phyloP scores from a whole-genome alignment of 2,888 invertebrate genomes.

The Pseudoips prasinana region DNA sequence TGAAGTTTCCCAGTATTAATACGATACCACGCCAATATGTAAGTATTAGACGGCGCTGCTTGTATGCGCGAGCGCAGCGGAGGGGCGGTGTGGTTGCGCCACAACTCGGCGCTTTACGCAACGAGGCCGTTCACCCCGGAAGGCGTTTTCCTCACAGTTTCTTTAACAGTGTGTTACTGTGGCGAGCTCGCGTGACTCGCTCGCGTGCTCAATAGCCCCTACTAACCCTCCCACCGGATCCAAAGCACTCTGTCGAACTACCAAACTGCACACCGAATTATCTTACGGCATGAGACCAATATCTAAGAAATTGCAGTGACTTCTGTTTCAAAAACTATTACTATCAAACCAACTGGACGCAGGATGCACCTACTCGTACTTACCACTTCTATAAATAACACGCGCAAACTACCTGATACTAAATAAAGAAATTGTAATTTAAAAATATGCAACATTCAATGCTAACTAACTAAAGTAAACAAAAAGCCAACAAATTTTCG shows the following conservation, averaged over 20 bases:
- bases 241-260: slow-evolving; percentile 36
- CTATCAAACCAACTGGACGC: slow-evolving; percentile 5
- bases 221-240: slow-evolving; percentile 55
- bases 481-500: slow-evolving; percentile 13
- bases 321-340: slow-evolving; percentile 25
- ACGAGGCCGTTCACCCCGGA: slow-evolving; percentile 80
- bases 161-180: slow-evolving; percentile 77
- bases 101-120: slow-evolving; percentile 73
- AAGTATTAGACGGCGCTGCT: slow-evolving; percentile 53
- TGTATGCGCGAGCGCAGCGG: slow-evolving; percentile 30
- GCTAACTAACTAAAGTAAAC: slow-evolving; percentile 9
- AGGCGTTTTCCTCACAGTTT: slow-evolving; percentile 79
- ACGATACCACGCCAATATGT: slow-evolving; percentile 12
- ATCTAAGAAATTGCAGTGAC: slow-evolving; percentile 43
- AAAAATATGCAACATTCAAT: too few relatives aligned
- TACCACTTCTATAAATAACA: slow-evolving; percentile 6
- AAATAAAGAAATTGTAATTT: too few relatives aligned
- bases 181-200: slow-evolving; percentile 71
- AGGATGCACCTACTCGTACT: slow-evolving; percentile 10
- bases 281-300: slow-evolving; percentile 52
- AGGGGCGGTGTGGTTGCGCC: slow-evolving; percentile 58
- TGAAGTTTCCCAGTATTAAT: too few relatives aligned
- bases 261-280: slow-evolving; percentile 56
- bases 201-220: slow-evolving; percentile 62
- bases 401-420: too few relatives aligned